A percentile compares a stretch with the other conserved stretches of the same genome.
phyloP scores from a whole-genome alignment of 2,888 invertebrate genomes.

The Ornithoptera alexandrae region DNA sequence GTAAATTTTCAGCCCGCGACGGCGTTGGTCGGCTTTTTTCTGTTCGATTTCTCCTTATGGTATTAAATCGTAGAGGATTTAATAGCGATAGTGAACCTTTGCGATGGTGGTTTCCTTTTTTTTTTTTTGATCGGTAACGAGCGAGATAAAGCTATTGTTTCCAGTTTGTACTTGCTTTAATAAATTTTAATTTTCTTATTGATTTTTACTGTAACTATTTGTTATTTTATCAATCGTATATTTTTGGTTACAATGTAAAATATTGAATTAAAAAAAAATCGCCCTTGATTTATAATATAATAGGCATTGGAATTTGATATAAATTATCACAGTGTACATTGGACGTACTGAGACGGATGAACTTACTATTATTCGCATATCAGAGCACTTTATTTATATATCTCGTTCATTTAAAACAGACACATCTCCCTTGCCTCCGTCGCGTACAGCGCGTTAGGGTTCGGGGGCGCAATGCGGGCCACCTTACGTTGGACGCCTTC shows the following conservation, averaged over 20 bases:
- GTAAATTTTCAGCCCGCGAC: slow-evolving; percentile 77
- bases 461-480: slow-evolving; percentile 54
- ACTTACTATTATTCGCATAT: slow-evolving; percentile 76
- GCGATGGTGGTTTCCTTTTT: slow-evolving; percentile 32
- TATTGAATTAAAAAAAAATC: no score
- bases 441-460: slow-evolving; percentile 34
- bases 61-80: slow-evolving; percentile 71
- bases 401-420: slow-evolving; percentile 56
- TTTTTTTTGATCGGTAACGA: not conserved
- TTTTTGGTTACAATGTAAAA: no score
- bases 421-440: slow-evolving; percentile 51
- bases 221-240: no score
- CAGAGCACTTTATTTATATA: slow-evolving; percentile 76
- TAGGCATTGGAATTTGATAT: not conserved
- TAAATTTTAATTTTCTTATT: not conserved
- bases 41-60: slow-evolving; percentile 69
- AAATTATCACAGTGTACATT: slow-evolving; percentile 39
- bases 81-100: slow-evolving; percentile 54
- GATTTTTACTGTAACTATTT: no score
- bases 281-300: no score
- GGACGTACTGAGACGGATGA: slow-evolving; percentile 52
- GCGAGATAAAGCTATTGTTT: slow-evolving; percentile 7
- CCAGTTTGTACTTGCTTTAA: not conserved
- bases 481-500: slow-evolving; percentile 49
- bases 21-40: slow-evolving; percentile 73